A percentile compares a stretch with the other conserved stretches of the same genome.
These are phyloP conservation scores for Strigops habroptila DNA, from an alignment of 2,113 vertebrate genomes.

Conservation along the genomic window DNA sequence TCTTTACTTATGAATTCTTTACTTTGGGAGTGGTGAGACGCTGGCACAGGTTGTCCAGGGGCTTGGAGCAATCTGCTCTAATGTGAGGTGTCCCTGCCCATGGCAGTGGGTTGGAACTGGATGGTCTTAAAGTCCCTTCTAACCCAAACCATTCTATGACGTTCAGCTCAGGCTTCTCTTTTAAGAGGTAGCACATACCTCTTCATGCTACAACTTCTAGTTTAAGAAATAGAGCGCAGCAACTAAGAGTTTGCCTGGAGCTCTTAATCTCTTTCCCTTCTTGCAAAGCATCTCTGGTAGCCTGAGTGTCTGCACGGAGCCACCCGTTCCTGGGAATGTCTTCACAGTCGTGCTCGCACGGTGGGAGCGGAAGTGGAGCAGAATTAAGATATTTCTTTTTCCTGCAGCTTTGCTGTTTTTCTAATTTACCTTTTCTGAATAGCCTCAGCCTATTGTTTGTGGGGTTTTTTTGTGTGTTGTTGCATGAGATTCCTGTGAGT, in stretches of 20 bases:
- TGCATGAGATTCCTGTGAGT: background rate
- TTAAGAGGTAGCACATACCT: background rate
- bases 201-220: fast-evolving
- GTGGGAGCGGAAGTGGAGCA: background rate
- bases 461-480: background rate
- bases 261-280: background rate
- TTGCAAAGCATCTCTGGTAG: background rate
- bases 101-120: background rate
- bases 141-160: background rate
- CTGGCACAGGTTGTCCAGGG: background rate
- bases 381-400: background rate
- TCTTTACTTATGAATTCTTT: too few relatives aligned
- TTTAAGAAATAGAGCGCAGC: background rate
- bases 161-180: background rate
- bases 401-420: background rate
- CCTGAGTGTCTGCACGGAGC: background rate
- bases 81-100: background rate
- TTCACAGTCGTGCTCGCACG: fast-evolving
- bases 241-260: background rate
- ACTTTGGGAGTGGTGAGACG: too few relatives aligned
- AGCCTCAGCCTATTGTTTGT: background rate
- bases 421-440: background rate
- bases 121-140: background rate
- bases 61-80: background rate
- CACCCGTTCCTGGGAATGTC: background rate